Evolutionary conservation across 2,888 invertebrate species (phyloP).

Genomic region (Eupithecia centaureata): DNA sequence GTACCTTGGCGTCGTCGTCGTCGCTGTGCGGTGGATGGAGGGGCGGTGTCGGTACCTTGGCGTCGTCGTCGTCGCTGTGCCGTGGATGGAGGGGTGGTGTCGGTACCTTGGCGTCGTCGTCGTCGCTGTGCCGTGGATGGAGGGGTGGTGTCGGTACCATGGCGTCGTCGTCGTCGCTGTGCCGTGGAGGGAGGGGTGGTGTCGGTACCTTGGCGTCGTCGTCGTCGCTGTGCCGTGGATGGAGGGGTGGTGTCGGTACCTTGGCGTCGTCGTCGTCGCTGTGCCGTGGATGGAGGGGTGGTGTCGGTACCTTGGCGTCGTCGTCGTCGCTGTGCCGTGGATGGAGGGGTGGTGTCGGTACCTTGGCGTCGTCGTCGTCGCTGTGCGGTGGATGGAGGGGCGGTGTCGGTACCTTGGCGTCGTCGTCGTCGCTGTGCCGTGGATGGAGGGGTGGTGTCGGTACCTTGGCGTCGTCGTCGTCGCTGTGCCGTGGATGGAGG

Average conservation of each 20-base stretch:
- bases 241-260: constrained; percentile 65
- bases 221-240: constrained; percentile 69
- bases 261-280: constrained; percentile 75
- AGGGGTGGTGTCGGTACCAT: constrained; percentile 71
- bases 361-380: constrained; percentile 77
- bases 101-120: constrained; percentile 76
- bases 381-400: too few relatives aligned
- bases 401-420: constrained; percentile 71
- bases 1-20: constrained; percentile 77
- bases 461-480: constrained; percentile 78
- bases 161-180: constrained; percentile 72
- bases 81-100: too few relatives aligned
- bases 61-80: constrained; percentile 71
- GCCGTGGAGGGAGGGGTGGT: too few relatives aligned
- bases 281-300: too few relatives aligned
- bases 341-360: too few relatives aligned
- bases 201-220: constrained; percentile 74
- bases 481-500: too few relatives aligned
- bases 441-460: too few relatives aligned
- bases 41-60: constrained; percentile 70
- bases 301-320: constrained; percentile 70
- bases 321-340: constrained; percentile 71
- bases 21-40: constrained; percentile 68
- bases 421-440: constrained; percentile 71
- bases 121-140: constrained; percentile 68